Evolutionary conservation across 2,797 vertebrate genomes (phyloP), one percentile per base, ranked within the genome.

Genomic region (Sciurus carolinensis): DNA sequence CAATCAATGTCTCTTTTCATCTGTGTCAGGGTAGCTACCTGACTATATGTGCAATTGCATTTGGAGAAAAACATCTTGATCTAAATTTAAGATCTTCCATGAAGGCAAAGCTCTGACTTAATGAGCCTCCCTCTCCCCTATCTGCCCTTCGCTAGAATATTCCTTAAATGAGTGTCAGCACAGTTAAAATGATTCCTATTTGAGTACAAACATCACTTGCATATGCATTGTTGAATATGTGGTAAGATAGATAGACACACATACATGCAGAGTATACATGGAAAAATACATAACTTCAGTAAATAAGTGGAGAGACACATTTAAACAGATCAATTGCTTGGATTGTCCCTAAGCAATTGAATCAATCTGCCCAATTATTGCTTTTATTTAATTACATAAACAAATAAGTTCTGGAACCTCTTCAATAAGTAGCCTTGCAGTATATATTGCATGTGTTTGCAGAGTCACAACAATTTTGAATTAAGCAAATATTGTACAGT

Each of bases 371-470:
- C 57, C n/a, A 95, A 89, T 64, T 83, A 90, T 50, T 83, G 30
- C 52, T 95, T 92, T 97, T 71, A 87, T 92, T 97, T 52, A 84
- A 80, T 84, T 80, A 24, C 52, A 0, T 39, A 88, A 92, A 91
- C 36, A 94, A 86, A 66, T 85, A 91, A 87, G 39, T 7, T 50
- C 2, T 89, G 39, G 81, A 82, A 81, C n/a, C 2, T 44, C 8
- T 22, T 3, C 11, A 71, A 14, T 88, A 88, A 93, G 36, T 64
- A 50, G 7, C 30, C 71, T 91, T 86, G 33, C 47, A 88, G 47
- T 66, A 59, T 79, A 15, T 62, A n/a, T 30, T 83, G 7, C 24
- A 80, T 50, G 17, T 71, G 57, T 89, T 88, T 95, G 52, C 26
- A 93, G 39, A 87, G 81, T 86, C 64, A 66, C 28, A 89, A 80